phyloP scores from a whole-genome alignment of 2,113 vertebrate genomes.

The Ornithorhynchus anatinus region DNA sequence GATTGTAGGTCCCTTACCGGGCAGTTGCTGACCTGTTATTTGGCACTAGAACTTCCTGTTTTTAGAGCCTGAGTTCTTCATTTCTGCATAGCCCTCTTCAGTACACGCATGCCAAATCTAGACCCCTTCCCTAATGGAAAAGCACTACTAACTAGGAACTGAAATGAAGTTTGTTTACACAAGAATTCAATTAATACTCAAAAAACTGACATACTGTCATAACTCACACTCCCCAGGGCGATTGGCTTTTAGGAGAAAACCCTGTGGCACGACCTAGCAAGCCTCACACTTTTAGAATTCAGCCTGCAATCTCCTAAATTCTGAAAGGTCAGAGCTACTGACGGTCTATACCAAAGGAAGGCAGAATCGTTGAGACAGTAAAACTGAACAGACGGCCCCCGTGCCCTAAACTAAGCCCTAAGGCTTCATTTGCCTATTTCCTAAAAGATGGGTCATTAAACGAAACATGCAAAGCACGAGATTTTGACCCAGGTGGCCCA shows the following conservation, averaged over 20 bases:
- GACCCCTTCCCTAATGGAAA: no score
- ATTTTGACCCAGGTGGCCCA: background rate
- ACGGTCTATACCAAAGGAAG: slow-evolving; percentile 21
- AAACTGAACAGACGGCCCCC: background rate
- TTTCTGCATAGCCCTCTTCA: no score
- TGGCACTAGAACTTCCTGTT: no score
- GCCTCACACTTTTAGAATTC: slow-evolving; percentile 10
- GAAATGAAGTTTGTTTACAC: no score
- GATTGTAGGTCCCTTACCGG: no score
- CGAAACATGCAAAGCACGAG: background rate
- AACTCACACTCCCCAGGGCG: no score
- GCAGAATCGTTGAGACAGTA: slow-evolving; percentile 23
- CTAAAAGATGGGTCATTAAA: slow-evolving; percentile 16
- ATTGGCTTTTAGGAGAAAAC: slow-evolving; percentile 6
- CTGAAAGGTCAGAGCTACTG: slow-evolving; percentile 7
- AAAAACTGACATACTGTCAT: no score
- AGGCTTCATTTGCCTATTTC: slow-evolving; percentile 1
- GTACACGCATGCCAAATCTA: no score
- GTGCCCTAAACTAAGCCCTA: background rate
- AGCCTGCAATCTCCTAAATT: slow-evolving; percentile 23
- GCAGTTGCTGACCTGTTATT: no score
- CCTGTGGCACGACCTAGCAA: background rate
- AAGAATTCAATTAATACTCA: no score
- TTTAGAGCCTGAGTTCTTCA: no score
- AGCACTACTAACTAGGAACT: no score